Conservation (phyloP, 2,888 invertebrate species). For the Drosophila tanythrix region DNA sequence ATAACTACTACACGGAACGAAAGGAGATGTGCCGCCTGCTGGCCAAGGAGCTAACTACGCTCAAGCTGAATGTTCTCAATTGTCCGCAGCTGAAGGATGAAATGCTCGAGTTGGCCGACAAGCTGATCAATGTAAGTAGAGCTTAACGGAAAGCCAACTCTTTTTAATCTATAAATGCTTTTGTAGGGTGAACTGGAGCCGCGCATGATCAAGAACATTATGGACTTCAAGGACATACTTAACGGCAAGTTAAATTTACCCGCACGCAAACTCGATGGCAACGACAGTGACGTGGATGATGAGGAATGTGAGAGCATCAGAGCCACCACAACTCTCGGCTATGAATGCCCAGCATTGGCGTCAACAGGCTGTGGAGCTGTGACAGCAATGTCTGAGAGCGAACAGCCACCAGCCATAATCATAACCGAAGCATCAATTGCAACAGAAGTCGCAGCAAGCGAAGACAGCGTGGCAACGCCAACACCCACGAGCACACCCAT, state of each 20-base stretch:
- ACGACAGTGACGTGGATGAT: conserved; percentile 54
- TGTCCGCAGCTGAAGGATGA: conserved; percentile 72
- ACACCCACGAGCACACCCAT: background rate
- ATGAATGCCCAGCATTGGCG: conserved; percentile 22
- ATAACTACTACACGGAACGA: conserved; percentile 81
- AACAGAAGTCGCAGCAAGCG: conserved; percentile 1
- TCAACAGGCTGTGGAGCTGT: conserved; percentile 1
- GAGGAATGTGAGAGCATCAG: conserved; percentile 63
- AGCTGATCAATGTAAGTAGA: conserved; percentile 69
- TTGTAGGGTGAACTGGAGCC: conserved; percentile 82
- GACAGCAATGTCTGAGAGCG: conserved; percentile 13
- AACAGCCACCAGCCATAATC: background rate
- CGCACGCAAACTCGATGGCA: conserved; percentile 21
- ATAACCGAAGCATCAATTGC: background rate
- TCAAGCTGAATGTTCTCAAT: conserved; percentile 76
- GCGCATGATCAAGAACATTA: conserved; percentile 76
- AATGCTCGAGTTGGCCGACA: conserved; percentile 78
- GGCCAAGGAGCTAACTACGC: conserved; percentile 80
- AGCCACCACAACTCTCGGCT: conserved; percentile 32
- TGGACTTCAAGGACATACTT: conserved; percentile 80
- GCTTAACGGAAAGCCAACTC: background rate
- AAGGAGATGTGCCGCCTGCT: conserved; percentile 83
- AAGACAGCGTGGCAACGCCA: conserved; percentile 1
- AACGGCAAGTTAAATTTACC: conserved; percentile 81
- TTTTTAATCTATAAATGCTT: background rate